phyloP scores from a whole-genome alignment of 2,888 invertebrate genomes.

The Diarsia brunnea region DNA sequence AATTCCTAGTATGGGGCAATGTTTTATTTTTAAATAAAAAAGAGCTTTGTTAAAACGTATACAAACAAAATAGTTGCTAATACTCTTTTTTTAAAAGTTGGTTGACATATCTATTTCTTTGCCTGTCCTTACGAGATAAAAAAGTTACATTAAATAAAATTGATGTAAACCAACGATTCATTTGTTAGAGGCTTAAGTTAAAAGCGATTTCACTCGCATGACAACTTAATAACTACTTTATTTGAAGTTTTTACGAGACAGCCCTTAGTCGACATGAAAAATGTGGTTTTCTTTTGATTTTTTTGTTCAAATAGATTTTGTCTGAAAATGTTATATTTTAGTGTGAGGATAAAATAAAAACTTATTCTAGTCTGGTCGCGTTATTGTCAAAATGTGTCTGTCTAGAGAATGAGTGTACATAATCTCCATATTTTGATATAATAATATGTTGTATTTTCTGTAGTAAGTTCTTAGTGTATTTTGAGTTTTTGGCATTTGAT shows the following conservation, averaged over 20 bases:
- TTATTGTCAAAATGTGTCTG: constrained; percentile 25
- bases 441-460: constrained; percentile 2
- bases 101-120: neutral
- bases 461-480: neutral
- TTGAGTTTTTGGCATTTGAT: neutral
- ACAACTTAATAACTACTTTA: constrained; percentile 1
- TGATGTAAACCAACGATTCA: neutral
- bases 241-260: constrained; percentile 18
- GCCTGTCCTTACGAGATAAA: neutral
- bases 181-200: constrained; percentile 4
- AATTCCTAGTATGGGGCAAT: no score
- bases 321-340: constrained; percentile 46
- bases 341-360: constrained; percentile 31
- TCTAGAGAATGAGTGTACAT: constrained; percentile 9
- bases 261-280: constrained; percentile 30
- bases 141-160: neutral
- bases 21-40: no score
- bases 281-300: constrained; percentile 46
- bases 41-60: no score
- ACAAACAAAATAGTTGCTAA: no score
- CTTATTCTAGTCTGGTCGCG: constrained; percentile 10
- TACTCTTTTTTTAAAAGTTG: neutral
- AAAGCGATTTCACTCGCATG: neutral
- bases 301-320: constrained; percentile 41
- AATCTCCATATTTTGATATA: constrained; percentile 27